These are phyloP conservation scores for Chrysomela aeneicollis DNA, from an alignment of 2,888 invertebrate genomes.

Conservation along the genomic window DNA sequence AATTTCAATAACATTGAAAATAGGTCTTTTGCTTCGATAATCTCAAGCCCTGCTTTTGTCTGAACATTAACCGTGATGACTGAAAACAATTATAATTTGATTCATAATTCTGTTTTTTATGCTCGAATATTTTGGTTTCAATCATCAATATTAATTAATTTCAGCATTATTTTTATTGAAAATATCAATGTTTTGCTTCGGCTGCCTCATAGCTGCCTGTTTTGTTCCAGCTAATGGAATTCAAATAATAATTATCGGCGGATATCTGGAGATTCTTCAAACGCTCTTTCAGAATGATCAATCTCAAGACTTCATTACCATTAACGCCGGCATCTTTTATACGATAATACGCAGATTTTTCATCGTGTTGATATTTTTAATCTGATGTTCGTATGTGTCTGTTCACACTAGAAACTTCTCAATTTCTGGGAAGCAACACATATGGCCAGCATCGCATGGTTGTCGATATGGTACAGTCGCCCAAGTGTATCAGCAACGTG, in stretches of 20 bases:
- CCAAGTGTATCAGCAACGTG: constrained; percentile 30
- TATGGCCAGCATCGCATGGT: constrained; percentile 38
- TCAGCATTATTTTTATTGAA: too few species aligned
- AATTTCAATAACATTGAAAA: too few species aligned
- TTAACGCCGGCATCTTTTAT: background rate
- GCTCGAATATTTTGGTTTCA: too few species aligned
- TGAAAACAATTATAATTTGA: too few species aligned
- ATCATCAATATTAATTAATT: too few species aligned
- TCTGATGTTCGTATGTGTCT: constrained; percentile 39
- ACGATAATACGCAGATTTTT: constrained; percentile 35
- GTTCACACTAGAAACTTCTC: constrained; percentile 45
- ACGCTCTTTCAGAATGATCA: constrained; percentile 20
- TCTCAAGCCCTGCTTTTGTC: too few species aligned
- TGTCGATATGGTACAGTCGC: constrained; percentile 32
- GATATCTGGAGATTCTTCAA: constrained; percentile 20
- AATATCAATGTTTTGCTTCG: too few species aligned
- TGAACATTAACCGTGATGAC: too few species aligned
- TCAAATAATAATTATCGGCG: constrained; percentile 12
- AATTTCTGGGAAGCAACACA: constrained; percentile 47
- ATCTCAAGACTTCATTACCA: constrained; percentile 28
- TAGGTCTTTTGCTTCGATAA: too few species aligned
- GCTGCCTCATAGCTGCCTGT: too few species aligned
- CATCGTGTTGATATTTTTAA: constrained; percentile 41
- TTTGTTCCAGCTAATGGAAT: too few species aligned
- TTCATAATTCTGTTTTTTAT: too few species aligned